Base-by-base conservation (phyloP, 2,797 vertebrate genomes). In the Gastrophryne carolinensis region DNA sequence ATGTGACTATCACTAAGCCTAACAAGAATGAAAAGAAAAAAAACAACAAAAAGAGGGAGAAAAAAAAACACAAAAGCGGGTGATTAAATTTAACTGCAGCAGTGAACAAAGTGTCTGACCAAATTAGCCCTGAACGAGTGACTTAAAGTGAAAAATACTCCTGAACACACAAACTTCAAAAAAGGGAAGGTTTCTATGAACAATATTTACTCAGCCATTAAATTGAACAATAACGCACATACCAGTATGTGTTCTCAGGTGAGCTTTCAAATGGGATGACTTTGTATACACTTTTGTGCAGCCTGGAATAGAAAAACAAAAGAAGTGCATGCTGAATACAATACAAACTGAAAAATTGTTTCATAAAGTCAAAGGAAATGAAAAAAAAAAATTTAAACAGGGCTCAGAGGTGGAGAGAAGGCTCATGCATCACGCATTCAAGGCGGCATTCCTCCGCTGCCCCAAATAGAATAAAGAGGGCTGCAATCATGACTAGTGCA, bases 201-300 rank as follows among this genome's bases (percentile, higher is more conserved):
- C 7, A 66, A 72, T 85, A 85, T 85, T 83, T 10, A 26, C 19
- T 39, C 52, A 82, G 81, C 80, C 78, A 81, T 13, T 12, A 52
- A 85, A 80, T 1, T 82, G 9, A 85, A 79, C 69, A 81, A 78
- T 81, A 83, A 78, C 84, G 81, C 79, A 87, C 94, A 87, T 95
- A 98, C 96, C 96, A 81, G 97, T 99, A 86, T 98, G 96, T 84
- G 95, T 98, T 83, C 97, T 93, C 83, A 97, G 91, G 88, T 99
- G 97, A 21, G 96, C 97, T 90, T 98, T 99, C 83, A 99, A 89
- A 88, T 99, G 97, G 79, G 97, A 99, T 32, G 96, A 98, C 89
- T 99, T 99, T 75, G 96, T 99, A 91, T 99, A 99, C 53, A 99
- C 97, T 86, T 98, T 99, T 67, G 92, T 95, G 87, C 97, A 98